phyloP scores from a whole-genome alignment of 1,140 invertebrate genomes.

The Holcopasites calliopsidis region DNA sequence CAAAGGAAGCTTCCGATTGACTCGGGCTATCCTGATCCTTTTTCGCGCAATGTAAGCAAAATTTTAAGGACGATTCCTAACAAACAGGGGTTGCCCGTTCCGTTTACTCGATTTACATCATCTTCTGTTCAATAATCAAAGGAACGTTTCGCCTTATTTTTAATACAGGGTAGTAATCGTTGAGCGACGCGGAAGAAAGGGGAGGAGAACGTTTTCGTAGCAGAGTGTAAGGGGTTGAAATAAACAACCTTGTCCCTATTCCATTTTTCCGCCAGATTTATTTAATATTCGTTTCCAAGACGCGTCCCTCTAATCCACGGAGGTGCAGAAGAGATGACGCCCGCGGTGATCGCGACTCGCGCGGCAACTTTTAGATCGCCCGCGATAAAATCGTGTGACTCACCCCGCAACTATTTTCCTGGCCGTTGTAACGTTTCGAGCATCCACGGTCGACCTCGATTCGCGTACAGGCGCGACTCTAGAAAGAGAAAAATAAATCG shows the following conservation, averaged over 20 bases:
- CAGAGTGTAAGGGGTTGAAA: background rate
- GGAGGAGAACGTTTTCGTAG: background rate
- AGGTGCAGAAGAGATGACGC: background rate
- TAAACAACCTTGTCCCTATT: background rate
- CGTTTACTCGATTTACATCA: too few relatives aligned
- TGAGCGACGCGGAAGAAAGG: too few relatives aligned
- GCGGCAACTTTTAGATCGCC: conserved; percentile 15
- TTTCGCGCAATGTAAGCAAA: too few relatives aligned
- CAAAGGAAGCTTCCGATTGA: background rate
- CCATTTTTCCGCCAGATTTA: background rate
- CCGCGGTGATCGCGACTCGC: background rate
- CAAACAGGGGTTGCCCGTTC: too few relatives aligned
- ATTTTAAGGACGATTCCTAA: too few relatives aligned
- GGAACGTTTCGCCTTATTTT: background rate
- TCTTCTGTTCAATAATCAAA: too few relatives aligned
- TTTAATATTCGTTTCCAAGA: conserved; percentile 7
- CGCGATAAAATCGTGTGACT: conserved; percentile 35
- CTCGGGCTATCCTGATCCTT: background rate
- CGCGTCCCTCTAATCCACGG: background rate
- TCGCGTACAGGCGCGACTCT: background rate
- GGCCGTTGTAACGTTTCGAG: conserved; percentile 8
- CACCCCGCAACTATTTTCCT: conserved; percentile 26
- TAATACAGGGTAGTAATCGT: background rate
- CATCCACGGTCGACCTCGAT: conserved; percentile 28
- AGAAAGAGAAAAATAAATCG: conserved; percentile 3